phyloP scores from a whole-genome alignment of 1,140 invertebrate genomes.

The Bombus affinis region DNA sequence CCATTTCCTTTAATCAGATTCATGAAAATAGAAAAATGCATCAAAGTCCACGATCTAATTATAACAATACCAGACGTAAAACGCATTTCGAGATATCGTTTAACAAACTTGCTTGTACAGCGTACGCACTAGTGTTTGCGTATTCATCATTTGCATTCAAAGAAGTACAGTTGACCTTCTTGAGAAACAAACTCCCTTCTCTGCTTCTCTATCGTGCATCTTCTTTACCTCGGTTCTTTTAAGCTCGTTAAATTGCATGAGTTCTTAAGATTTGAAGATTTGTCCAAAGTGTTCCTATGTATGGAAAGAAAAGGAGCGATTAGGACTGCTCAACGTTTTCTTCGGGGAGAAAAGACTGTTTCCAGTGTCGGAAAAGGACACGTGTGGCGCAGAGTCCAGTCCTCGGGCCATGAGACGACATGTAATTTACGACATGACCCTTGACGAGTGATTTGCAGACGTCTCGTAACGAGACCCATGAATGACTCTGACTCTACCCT shows the following conservation, averaged over 20 bases:
- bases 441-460: slow-evolving; percentile 51
- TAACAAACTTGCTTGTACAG: neutral
- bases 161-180: neutral
- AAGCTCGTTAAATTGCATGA: neutral
- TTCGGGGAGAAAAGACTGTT: neutral
- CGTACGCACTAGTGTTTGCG: neutral
- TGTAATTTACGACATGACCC: slow-evolving; percentile 46
- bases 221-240: neutral
- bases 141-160: neutral
- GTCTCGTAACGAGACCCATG: slow-evolving; percentile 29
- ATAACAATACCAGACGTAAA: too few relatives aligned
- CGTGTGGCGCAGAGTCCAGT: neutral
- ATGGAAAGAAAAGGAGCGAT: too few relatives aligned
- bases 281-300: too few relatives aligned
- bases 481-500: slow-evolving; percentile 26
- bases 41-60: too few relatives aligned
- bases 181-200: neutral
- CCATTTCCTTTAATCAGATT: too few relatives aligned
- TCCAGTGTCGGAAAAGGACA: neutral
- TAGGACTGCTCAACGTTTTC: neutral
- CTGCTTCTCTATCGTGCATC: neutral
- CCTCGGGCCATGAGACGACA: slow-evolving; percentile 3
- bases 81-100: neutral
- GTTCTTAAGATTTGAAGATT: neutral
- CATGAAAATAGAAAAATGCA: too few relatives aligned